Evolutionary conservation across 1,140 invertebrate genomes (phyloP).

Genomic region (Theocolax elegans): DNA sequence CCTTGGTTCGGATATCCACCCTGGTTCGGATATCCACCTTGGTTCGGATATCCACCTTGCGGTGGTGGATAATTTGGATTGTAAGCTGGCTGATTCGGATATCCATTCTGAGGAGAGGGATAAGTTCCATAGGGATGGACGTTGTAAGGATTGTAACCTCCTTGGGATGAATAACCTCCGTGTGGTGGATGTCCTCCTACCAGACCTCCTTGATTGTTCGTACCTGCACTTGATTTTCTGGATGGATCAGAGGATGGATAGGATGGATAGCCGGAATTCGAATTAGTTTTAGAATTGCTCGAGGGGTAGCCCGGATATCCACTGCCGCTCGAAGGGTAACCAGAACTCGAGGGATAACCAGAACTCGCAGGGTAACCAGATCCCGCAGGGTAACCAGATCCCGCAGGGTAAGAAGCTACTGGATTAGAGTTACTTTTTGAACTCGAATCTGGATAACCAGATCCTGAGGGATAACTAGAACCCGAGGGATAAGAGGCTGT

Average conservation of each 20-base stretch:
- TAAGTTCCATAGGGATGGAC: background rate
- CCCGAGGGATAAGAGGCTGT: slow-evolving; percentile 27
- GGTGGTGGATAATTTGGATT: slow-evolving; percentile 28
- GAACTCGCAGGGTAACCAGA: slow-evolving; percentile 40
- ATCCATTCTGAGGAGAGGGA: no score
- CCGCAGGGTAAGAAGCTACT: slow-evolving; percentile 41
- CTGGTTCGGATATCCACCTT: slow-evolving; percentile 29
- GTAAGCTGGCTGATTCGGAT: background rate
- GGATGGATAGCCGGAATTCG: slow-evolving; percentile 37
- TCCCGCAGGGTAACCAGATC: slow-evolving; percentile 39
- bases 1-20: slow-evolving; percentile 30
- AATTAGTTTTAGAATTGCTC: slow-evolving; percentile 33
- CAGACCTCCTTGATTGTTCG: slow-evolving; percentile 50
- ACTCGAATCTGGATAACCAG: slow-evolving; percentile 35
- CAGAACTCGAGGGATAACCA: slow-evolving; percentile 44
- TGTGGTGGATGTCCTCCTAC: slow-evolving; percentile 48
- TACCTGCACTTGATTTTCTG: slow-evolving; percentile 12
- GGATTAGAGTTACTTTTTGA: slow-evolving; percentile 19
- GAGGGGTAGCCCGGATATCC: slow-evolving; percentile 41
- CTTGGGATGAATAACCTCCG: slow-evolving; percentile 38
- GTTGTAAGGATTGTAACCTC: background rate
- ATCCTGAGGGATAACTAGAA: slow-evolving; percentile 39
- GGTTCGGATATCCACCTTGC: slow-evolving; percentile 21
- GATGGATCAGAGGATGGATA: slow-evolving; percentile 29
- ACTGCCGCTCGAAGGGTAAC: slow-evolving; percentile 34